Evolutionary conservation across 1,140 invertebrate species (phyloP).

Genomic region (Cryptotermes secundus): DNA sequence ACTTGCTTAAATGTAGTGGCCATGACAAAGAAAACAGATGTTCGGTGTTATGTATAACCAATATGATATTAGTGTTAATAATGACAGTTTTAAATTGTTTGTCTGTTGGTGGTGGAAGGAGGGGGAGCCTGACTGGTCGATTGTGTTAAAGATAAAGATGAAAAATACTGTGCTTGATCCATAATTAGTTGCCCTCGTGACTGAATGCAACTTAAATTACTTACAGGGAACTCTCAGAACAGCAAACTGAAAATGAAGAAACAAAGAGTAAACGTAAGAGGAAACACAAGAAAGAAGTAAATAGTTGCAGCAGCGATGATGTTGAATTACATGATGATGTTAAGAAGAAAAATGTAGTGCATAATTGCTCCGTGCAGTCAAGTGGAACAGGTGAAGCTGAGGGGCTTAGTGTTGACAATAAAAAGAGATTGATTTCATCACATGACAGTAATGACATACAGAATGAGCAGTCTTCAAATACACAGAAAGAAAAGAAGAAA

Average conservation of each 20-base stretch:
- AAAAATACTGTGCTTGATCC: too few relatives aligned
- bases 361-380: not conserved
- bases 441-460: constrained; percentile 8
- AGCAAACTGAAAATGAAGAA: not conserved
- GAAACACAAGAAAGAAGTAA: not conserved
- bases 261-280: not conserved
- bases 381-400: constrained; percentile 41
- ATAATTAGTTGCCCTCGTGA: too few relatives aligned
- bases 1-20: too few relatives aligned
- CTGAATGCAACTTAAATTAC: too few relatives aligned
- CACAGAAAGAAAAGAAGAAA: constrained; percentile 39
- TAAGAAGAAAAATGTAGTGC: not conserved
- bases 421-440: constrained; percentile 37
- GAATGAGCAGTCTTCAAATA: constrained; percentile 23
- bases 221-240: not conserved
- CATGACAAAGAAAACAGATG: too few relatives aligned
- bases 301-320: not conserved
- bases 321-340: not conserved
- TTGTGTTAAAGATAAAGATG: too few relatives aligned
- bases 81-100: too few relatives aligned
- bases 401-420: constrained; percentile 40
- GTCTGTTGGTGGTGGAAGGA: too few relatives aligned
- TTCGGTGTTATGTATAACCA: too few relatives aligned
- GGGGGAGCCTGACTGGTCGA: too few relatives aligned
- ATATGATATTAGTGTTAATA: too few relatives aligned